These are phyloP conservation scores for Laupala kohalensis DNA, from an alignment of 1,140 invertebrate species.

Conservation along the genomic window DNA sequence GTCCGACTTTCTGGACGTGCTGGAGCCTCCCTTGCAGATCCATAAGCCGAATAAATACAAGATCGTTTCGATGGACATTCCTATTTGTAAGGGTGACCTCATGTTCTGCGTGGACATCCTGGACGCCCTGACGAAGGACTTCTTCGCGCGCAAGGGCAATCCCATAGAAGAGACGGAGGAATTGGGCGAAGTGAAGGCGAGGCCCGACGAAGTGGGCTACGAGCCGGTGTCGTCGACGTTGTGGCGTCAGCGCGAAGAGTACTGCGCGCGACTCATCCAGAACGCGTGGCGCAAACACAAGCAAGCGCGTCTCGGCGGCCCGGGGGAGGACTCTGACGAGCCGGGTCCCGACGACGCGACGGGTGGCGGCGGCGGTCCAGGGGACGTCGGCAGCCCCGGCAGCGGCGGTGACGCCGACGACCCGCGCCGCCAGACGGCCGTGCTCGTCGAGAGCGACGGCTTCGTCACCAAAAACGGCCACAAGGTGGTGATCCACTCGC, in stretches of 20 bases:
- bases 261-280: slow-evolving; percentile 88
- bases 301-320: slow-evolving; percentile 39
- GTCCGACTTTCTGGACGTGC: slow-evolving; percentile 86
- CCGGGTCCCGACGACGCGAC: slow-evolving; percentile 27
- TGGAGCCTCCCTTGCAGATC: slow-evolving; percentile 87
- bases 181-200: slow-evolving; percentile 51
- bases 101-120: slow-evolving; percentile 97
- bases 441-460: slow-evolving; percentile 68
- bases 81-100: slow-evolving; percentile 91
- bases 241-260: slow-evolving; percentile 89
- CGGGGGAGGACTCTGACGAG: slow-evolving; percentile 21
- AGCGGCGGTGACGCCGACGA: slow-evolving; percentile 18
- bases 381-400: slow-evolving; percentile 20
- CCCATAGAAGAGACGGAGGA: slow-evolving; percentile 80
- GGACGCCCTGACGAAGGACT: slow-evolving; percentile 90
- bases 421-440: slow-evolving; percentile 50
- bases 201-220: slow-evolving; percentile 74
- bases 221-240: slow-evolving; percentile 85
- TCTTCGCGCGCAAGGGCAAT: slow-evolving; percentile 88
- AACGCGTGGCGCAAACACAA: slow-evolving; percentile 83
- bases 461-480: slow-evolving; percentile 70
- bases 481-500: slow-evolving; percentile 76
- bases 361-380: slow-evolving; percentile 31
- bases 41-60: slow-evolving; percentile 98
- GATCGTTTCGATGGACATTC: slow-evolving; percentile 96